Conservation (phyloP, 2,888 invertebrate genomes). For the Tortrix viridana region DNA sequence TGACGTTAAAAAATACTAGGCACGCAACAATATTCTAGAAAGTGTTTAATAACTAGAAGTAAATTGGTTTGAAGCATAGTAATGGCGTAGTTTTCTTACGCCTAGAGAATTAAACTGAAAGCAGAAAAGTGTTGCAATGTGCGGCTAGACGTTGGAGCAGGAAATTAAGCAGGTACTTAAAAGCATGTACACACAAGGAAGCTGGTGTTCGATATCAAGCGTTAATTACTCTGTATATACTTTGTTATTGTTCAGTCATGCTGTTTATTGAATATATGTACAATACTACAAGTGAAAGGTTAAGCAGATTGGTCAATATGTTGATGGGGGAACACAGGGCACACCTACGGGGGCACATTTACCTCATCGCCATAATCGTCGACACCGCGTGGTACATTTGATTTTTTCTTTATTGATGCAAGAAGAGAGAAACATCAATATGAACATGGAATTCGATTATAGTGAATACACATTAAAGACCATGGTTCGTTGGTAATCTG, state of each 20-base stretch:
- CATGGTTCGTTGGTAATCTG: constrained; percentile 57
- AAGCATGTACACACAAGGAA: constrained; percentile 46
- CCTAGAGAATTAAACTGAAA: constrained; percentile 48
- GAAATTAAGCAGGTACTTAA: constrained; percentile 30
- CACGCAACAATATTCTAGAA: constrained; percentile 35
- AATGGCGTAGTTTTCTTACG: constrained; percentile 12
- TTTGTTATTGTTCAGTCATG: constrained; percentile 50
- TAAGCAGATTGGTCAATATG: constrained; percentile 54
- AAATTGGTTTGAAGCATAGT: constrained; percentile 19
- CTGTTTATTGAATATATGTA: constrained; percentile 50
- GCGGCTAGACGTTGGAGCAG: constrained; percentile 37
- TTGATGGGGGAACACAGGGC: constrained; percentile 61
- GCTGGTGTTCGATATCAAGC: constrained; percentile 51
- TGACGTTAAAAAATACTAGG: constrained; percentile 37
- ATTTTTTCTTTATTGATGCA: constrained; percentile 89
- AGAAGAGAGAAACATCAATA: constrained; percentile 84
- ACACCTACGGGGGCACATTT: constrained; percentile 83
- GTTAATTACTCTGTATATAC: constrained; percentile 44
- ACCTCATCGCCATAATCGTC: constrained; percentile 96
- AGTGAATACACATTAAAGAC: constrained; percentile 51
- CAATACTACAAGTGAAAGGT: constrained; percentile 57
- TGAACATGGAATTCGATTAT: constrained; percentile 70
- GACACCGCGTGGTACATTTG: constrained; percentile 98
- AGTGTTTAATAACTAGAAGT: constrained; percentile 33
- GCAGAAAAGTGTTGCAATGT: constrained; percentile 39